A percentile compares a stretch with the other conserved stretches of the same genome.
Evolutionary conservation across 1,140 invertebrate genomes (phyloP).

Genomic region (Drosophila eugracilis): DNA sequence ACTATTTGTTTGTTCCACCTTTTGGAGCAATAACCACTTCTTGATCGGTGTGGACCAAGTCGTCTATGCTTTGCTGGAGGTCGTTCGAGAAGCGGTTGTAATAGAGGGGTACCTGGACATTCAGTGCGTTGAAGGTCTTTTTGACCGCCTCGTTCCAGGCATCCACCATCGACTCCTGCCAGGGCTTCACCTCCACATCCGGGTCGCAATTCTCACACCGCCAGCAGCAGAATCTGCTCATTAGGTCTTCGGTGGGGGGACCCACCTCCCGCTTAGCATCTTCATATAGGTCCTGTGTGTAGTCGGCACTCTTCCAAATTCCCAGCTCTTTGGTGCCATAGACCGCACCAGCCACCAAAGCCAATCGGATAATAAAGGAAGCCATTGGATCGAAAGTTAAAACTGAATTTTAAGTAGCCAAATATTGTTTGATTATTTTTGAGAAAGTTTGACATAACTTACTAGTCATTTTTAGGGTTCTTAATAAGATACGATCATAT

Average conservation of each 20-base stretch:
- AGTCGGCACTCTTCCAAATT: slow-evolving; percentile 18
- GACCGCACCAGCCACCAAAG: slow-evolving; percentile 22
- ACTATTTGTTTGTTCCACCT: not conserved
- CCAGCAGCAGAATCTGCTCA: slow-evolving; percentile 19
- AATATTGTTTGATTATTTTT: not conserved
- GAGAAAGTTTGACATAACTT: slow-evolving; percentile 9
- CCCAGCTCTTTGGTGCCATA: slow-evolving; percentile 32
- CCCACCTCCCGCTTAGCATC: slow-evolving; percentile 15
- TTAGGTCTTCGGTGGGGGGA: slow-evolving; percentile 15
- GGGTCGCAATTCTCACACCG: slow-evolving; percentile 1
- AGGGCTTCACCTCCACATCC: slow-evolving; percentile 11
- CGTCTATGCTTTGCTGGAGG: slow-evolving; percentile 1
- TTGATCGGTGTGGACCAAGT: not conserved
- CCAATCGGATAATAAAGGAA: slow-evolving; percentile 21
- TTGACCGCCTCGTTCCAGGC: slow-evolving; percentile 47
- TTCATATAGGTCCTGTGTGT: not conserved
- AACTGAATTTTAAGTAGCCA: not conserved
- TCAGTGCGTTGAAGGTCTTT: slow-evolving; percentile 10
- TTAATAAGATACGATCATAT: too few relatives aligned
- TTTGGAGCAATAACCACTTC: not conserved
- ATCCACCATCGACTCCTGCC: slow-evolving; percentile 35
- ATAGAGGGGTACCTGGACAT: slow-evolving; percentile 10
- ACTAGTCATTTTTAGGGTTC: not conserved
- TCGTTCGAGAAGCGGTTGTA: slow-evolving; percentile 17
- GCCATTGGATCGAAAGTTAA: slow-evolving; percentile 3